Base-by-base conservation (phyloP, 2,888 invertebrate genomes). In the Tanytarsus gracilentus region DNA sequence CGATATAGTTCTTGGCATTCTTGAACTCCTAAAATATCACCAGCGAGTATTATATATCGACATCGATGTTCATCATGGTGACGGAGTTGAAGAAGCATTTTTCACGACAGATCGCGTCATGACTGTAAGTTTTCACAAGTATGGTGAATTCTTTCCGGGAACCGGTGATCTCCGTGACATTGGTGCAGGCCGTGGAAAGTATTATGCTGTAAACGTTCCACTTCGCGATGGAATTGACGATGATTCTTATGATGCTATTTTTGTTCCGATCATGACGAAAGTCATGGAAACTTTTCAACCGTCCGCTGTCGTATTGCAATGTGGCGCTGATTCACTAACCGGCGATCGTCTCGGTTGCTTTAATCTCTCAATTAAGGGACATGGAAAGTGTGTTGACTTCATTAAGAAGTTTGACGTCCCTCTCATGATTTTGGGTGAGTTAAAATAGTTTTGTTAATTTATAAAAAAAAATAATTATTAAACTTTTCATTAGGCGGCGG, bases 231-330 rank as follows among this genome's bases (percentile, higher is more conserved):
- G 99, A 44, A 99, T 99, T 85, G 98, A 99, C 69, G 99, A 99
- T 70, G 93, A 95, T 62, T 89, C 94, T 0, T 99, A 96, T 70
- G 95, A 97, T 73, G 90, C 89, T 27, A 92, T 97, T 69, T 98
- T 98, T 73, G 90, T 91, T 65, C 95, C 94, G 3, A 93, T 97
- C 65, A 92, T 92, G 65, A 87, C 88, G n/a, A 91, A 92, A 75
- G 92, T 99, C 1, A 98, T 99, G 95, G 97, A 99, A 75, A 93
- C 92, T 29, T 99, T 96, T 76, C 97, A 96, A 72, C 99, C 99
- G 0, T 91, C 92, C 62, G 98, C 97, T 1, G 92, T 99, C 44
- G 98, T 99, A 1, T 76, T 99, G 62, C 99, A 99, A 72, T 99
- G 99, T 72, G 99, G 99, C 2, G 99, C 99, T 9, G 99, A 99